Base-by-base conservation (phyloP, 2,113 vertebrate species). In the Phrynocephalus versicolor region DNA sequence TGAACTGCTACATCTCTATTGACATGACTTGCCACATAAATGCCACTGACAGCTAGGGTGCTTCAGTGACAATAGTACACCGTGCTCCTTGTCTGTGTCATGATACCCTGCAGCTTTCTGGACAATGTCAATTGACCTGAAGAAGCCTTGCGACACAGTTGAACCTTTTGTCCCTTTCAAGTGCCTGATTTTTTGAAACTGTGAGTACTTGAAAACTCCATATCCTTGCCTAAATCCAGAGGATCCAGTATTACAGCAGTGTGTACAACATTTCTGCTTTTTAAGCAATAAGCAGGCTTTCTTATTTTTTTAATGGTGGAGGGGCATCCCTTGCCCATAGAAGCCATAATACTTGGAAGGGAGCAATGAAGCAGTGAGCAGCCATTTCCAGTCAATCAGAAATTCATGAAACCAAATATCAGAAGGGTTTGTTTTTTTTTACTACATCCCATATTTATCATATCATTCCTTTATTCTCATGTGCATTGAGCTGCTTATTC, bases 101-200 rank as follows among this genome's bases (percentile, higher is more conserved):
- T 57, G 51, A 76, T 51, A 55, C 30, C 15, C 27, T 76, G 25
- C 30, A 30, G 45, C n/a, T n/a, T 51, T 18, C 74, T 19, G 1
- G 51, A 57, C 45, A 33, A 27, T 19, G 30, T n/a, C 14, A 19
- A 30, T 3, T 57, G 45, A 57, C 74, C 30, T 30, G 19, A 57
- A 76, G 30, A 76, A 51, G 72, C 3, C 23, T 30, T 30, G 72
- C 51, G 41, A 12, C 39, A 8, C 19, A 27, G 41, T 19, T 75
- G 72, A 27, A 75, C 74, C 45, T 76, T 30, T 57, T 57, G 74
- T 57, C 74, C 74, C 57, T 76, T 76, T 76, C 74, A 76, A 57
- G 15, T 76, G 51, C 55, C 74, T 33, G 51, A 76, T 57, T n/a
- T 16, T 55, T 33, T 76, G 74, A 76, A 76, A 57, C 55, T 13